These are phyloP conservation scores for Podotricha telesiphe DNA, from an alignment of 2,888 invertebrate genomes.

Conservation along the genomic window DNA sequence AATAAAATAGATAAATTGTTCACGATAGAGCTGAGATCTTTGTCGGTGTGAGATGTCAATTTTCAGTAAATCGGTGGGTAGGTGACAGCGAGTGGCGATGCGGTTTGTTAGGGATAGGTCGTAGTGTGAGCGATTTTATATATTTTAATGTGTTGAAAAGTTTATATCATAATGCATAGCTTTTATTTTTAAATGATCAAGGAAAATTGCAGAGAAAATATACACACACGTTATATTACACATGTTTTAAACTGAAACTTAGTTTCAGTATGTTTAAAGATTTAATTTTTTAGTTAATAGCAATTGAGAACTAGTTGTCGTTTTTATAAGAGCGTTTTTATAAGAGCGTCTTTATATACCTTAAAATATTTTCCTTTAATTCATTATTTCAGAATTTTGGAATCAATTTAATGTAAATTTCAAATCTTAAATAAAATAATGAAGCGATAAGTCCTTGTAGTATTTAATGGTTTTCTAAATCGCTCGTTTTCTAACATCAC, in stretches of 20 bases:
- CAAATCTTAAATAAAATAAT: background rate
- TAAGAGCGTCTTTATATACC: no score
- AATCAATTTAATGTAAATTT: background rate
- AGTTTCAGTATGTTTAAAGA: no score
- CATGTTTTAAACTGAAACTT: background rate
- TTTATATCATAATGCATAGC: background rate
- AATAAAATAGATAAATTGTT: slow-evolving; percentile 55
- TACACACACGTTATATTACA: background rate
- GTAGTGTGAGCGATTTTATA: slow-evolving; percentile 29
- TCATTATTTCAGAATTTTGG: background rate
- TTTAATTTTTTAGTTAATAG: no score
- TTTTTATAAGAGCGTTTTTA: no score
- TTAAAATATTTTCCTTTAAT: no score
- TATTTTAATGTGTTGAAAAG: background rate
- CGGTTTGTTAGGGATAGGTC: slow-evolving; percentile 45
- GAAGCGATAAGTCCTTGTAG: background rate
- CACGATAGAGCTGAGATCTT: slow-evolving; percentile 54
- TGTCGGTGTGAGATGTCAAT: slow-evolving; percentile 62
- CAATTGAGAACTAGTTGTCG: no score
- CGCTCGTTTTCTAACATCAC: slow-evolving; percentile 33
- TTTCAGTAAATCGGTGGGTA: slow-evolving; percentile 66
- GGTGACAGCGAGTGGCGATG: slow-evolving; percentile 61
- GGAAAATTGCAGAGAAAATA: background rate
- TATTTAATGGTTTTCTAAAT: slow-evolving; percentile 15
- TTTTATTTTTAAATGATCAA: background rate